Conservation (phyloP, 2,797 vertebrate species). For the Pangasius mekongensis region DNA sequence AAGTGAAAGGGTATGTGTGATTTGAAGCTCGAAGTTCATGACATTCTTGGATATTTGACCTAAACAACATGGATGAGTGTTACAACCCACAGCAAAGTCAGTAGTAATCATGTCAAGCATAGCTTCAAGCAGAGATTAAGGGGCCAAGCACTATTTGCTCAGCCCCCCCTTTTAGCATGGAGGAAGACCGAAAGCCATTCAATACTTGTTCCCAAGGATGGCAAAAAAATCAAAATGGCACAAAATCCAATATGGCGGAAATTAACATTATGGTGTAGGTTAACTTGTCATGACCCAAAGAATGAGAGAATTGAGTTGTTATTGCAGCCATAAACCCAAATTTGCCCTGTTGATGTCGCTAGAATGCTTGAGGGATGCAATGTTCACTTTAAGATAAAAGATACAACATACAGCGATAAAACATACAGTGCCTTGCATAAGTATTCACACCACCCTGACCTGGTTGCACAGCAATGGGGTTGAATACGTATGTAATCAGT, state of each 20-base stretch:
- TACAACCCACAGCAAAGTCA: neutral
- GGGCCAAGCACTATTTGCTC: neutral
- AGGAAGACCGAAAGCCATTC: neutral
- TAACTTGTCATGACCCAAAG: neutral
- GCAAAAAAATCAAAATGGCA: neutral
- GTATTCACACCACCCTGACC: neutral
- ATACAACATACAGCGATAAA: neutral
- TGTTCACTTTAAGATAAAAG: neutral
- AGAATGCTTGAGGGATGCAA: neutral
- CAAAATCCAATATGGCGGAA: neutral
- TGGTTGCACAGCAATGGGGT: neutral
- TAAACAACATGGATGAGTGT: neutral
- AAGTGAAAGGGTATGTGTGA: neutral
- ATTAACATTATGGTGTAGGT: neutral
- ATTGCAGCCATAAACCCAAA: neutral
- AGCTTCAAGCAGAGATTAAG: neutral
- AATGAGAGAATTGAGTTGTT: neutral
- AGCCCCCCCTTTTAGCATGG: neutral
- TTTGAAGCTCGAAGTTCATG: neutral
- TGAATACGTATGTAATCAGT: neutral
- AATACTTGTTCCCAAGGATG: neutral
- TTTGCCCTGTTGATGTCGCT: neutral
- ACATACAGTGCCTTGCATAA: neutral
- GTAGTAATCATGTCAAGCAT: neutral
- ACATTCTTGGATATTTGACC: neutral